Evolutionary conservation across 1,140 invertebrate species (phyloP), one percentile per base, ranked within the genome.

Genomic region (Pogonomyrmex barbatus): DNA sequence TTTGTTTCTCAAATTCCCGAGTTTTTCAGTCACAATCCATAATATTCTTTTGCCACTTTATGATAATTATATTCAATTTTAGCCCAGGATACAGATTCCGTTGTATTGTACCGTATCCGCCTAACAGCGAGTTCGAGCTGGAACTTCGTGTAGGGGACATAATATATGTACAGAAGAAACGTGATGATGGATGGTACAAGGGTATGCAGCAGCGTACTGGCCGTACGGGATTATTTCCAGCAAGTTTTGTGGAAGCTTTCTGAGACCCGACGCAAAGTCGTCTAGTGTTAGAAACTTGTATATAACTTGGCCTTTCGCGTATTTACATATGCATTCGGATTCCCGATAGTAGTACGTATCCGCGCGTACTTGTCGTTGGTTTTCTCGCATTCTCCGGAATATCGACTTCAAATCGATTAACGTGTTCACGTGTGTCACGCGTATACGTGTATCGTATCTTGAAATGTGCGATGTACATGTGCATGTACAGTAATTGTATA

Each of bases 101-200:
- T 47, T 99, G 98, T 94, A 98, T 99, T 87, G 98, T 98, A 36
- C 97, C 98, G 8, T 99, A 99, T 96, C 98, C 98, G n/a, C 98
- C 98, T 0, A 98, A 99, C 93, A 98, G 97, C 87, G 98, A 99
- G 88, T 98, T 98, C 92, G 98, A 99, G 94, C 91, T 99, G 85
- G 98, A 99, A 92, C 95, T 99, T 1, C 97, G 97, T 87, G 96
- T 98, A 24, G 98, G 98, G 36, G 98, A 99, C 92, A 97, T 99
- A 71, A 98, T 99, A 77, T 97, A 98, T 90, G 98, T 99, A 4
- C 97, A 98, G 92, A 98, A 98, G 89, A 99, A 99, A 93, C 96
- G 98, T 54, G 98, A 99, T 39, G 98, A 99, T 92, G 98, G 98
- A 14, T 99, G 98, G 98, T 99, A 98, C 93, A 99, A 99, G 94